Evolutionary conservation across 2,113 vertebrate genomes (phyloP).

Genomic region (Spea multiplicata): DNA sequence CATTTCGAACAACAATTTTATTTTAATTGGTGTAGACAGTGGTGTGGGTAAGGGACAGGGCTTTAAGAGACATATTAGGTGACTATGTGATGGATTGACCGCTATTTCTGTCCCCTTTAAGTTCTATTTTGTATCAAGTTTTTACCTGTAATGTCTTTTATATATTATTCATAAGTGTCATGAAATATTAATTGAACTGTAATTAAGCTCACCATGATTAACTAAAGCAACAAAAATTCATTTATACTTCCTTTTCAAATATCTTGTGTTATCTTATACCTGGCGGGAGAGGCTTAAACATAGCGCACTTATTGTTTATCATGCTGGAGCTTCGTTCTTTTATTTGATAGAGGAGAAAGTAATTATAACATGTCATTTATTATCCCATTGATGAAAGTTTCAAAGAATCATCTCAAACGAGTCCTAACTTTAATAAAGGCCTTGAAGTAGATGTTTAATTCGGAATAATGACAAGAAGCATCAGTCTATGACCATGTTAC

Average conservation of each 20-base stretch:
- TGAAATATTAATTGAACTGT: no score
- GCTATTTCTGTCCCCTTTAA: no score
- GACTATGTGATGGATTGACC: no score
- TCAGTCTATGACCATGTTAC: neutral
- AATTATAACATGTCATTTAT: constrained; percentile 23
- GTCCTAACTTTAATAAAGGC: constrained; percentile 25
- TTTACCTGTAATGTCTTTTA: no score
- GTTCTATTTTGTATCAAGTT: no score
- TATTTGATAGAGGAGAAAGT: constrained; percentile 4
- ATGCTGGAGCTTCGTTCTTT: neutral
- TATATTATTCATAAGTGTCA: neutral
- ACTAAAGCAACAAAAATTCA: neutral
- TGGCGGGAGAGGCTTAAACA: neutral
- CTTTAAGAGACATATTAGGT: no score
- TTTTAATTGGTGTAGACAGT: no score
- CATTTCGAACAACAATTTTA: no score
- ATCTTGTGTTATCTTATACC: neutral
- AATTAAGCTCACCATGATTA: neutral
- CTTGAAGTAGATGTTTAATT: constrained; percentile 38
- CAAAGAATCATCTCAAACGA: constrained; percentile 13
- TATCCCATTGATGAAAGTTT: constrained; percentile 9
- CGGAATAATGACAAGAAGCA: constrained; percentile 9
- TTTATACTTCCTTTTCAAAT: neutral
- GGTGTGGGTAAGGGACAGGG: no score
- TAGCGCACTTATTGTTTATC: neutral